phyloP scores from a whole-genome alignment of 2,113 vertebrate genomes.

The Lanius collurio region DNA sequence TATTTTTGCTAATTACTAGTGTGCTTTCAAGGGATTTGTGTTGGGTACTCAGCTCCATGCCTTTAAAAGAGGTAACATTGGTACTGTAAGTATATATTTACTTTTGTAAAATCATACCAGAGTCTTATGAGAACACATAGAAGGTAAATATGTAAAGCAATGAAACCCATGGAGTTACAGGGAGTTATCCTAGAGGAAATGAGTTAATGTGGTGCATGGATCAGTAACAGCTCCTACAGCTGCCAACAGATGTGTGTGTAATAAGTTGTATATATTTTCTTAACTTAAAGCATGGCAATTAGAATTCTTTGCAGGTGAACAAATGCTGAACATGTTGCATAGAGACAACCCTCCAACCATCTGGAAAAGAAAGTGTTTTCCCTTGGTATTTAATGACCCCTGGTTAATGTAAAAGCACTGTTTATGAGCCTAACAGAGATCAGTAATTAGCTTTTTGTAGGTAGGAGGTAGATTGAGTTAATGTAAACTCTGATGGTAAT shows the following conservation, averaged over 20 bases:
- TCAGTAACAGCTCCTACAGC: background rate
- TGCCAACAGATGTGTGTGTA: background rate
- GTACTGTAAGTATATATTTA: background rate
- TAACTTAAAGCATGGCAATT: background rate
- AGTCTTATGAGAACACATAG: background rate
- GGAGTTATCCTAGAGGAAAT: background rate
- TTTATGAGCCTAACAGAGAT: background rate
- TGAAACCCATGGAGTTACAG: background rate
- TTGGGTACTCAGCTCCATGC: background rate
- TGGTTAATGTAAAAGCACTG: constrained; percentile 21
- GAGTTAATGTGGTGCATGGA: background rate
- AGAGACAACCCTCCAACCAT: background rate
- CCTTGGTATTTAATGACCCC: constrained; percentile 19
- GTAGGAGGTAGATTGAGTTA: constrained; percentile 42
- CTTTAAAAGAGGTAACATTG: background rate
- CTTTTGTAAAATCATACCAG: background rate
- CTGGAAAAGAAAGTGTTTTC: constrained; percentile 21
- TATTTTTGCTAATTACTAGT: background rate
- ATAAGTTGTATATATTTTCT: background rate
- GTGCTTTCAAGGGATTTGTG: background rate
- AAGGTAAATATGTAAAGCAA: background rate
- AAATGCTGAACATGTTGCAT: background rate
- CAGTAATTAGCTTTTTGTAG: constrained; percentile 23
- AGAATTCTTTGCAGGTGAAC: background rate
- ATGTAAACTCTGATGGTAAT: background rate